Evolutionary conservation across 2,888 invertebrate genomes (phyloP).

Genomic region (Netelia fuscicornis): DNA sequence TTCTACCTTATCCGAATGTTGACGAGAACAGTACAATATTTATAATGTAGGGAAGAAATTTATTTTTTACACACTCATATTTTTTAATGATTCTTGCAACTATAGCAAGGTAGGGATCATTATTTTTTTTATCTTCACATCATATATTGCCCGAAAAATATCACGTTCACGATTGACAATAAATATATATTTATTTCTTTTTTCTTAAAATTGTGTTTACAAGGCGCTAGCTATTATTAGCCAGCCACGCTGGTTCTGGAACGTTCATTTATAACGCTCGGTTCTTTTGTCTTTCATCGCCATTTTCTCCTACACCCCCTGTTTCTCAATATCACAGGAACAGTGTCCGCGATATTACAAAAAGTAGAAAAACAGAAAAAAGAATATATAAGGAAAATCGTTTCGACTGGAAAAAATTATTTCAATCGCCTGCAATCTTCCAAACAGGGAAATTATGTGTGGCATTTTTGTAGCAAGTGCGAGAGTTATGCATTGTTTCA

Average conservation of each 20-base stretch:
- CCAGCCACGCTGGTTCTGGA: conserved; percentile 17
- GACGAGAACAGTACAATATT: conserved; percentile 60
- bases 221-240: conserved; percentile 49
- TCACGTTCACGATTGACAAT: conserved; percentile 69
- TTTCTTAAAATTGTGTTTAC: conserved; percentile 67
- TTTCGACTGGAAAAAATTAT: conserved; percentile 44
- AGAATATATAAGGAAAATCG: conserved; percentile 9
- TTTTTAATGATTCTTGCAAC: neutral
- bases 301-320: conserved; percentile 11
- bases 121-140: neutral
- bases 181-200: conserved; percentile 73
- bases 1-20: neutral
- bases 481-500: conserved; percentile 32
- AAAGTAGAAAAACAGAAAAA: conserved; percentile 44
- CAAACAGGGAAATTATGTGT: neutral
- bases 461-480: conserved; percentile 21
- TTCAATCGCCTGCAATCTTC: conserved; percentile 25
- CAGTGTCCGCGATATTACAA: conserved; percentile 44
- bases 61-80: neutral
- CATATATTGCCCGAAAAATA: conserved; percentile 64
- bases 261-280: conserved; percentile 44
- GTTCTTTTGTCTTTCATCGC: conserved; percentile 5
- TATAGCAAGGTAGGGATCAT: conserved; percentile 1
- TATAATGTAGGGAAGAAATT: conserved; percentile 15
- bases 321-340: conserved; percentile 39